Conservation (phyloP, 2,797 vertebrate species). For the Dryobates pubescens region DNA sequence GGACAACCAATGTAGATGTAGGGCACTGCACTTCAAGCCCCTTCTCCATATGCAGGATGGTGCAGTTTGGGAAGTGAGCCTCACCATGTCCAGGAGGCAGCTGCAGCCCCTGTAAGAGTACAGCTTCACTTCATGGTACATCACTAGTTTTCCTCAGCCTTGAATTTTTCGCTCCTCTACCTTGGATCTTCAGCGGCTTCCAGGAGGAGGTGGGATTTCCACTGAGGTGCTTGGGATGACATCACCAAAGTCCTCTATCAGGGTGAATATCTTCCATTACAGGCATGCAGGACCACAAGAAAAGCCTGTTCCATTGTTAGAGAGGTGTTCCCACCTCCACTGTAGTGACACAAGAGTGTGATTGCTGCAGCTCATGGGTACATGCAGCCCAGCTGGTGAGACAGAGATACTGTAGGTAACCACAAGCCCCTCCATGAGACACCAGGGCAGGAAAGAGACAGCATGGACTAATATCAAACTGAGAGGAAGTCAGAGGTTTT, state of each 20-base stretch:
- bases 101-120: not conserved
- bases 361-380: not conserved
- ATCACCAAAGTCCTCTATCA: not conserved
- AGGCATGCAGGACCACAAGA: not conserved
- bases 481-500: not conserved
- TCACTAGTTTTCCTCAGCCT: not conserved
- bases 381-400: not conserved
- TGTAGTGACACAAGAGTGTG: rapidly evolving
- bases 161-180: not conserved
- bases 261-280: not conserved
- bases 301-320: not conserved
- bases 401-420: not conserved
- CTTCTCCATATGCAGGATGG: not conserved
- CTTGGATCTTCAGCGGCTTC: not conserved
- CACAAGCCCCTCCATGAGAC: not conserved
- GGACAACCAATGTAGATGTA: not conserved
- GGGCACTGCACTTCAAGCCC: not conserved
- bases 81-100: not conserved
- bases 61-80: not conserved
- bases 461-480: not conserved
- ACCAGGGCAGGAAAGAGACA: not conserved
- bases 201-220: not conserved
- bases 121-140: not conserved
- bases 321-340: not conserved
- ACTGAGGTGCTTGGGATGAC: not conserved